Conservation (phyloP, 2,888 invertebrate species). For the Dryadula phaetusa region DNA sequence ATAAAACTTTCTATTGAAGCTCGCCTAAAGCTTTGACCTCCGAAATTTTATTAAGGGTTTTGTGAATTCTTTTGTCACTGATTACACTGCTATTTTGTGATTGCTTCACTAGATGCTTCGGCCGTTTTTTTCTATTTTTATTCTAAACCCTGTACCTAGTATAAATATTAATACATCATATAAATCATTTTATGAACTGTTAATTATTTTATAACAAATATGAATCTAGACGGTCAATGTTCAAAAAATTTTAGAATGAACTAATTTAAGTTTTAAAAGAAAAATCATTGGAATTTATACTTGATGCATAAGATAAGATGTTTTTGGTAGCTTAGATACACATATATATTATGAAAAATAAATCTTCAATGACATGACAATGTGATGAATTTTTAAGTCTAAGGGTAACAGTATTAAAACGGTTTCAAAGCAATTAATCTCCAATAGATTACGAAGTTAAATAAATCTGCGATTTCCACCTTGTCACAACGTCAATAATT, state of each 20-base stretch:
- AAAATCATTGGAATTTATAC: too few species aligned
- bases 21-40: constrained; percentile 42
- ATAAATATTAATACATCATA: background rate
- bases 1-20: constrained; percentile 36
- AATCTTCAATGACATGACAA: background rate
- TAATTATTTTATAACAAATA: too few species aligned
- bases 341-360: background rate
- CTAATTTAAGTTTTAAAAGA: too few species aligned
- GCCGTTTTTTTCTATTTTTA: constrained; percentile 5
- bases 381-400: background rate
- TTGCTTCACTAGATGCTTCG: constrained; percentile 20
- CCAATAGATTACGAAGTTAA: constrained; percentile 29
- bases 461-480: constrained; percentile 38
- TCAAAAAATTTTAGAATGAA: too few species aligned
- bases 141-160: constrained; percentile 5
- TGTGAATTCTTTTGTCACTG: constrained; percentile 54
- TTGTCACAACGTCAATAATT: constrained; percentile 49
- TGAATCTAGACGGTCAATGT: too few species aligned
- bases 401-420: background rate
- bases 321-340: too few species aligned
- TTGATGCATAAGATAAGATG: too few species aligned
- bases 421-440: constrained; percentile 19
- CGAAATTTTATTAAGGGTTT: constrained; percentile 56
- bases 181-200: too few species aligned
- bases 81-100: constrained; percentile 42